Percentiles rank a stretch among this genome's conserved stretches.
phyloP scores from a whole-genome alignment of 2,888 invertebrate genomes.

The Sinohyriopsis cumingii region DNA sequence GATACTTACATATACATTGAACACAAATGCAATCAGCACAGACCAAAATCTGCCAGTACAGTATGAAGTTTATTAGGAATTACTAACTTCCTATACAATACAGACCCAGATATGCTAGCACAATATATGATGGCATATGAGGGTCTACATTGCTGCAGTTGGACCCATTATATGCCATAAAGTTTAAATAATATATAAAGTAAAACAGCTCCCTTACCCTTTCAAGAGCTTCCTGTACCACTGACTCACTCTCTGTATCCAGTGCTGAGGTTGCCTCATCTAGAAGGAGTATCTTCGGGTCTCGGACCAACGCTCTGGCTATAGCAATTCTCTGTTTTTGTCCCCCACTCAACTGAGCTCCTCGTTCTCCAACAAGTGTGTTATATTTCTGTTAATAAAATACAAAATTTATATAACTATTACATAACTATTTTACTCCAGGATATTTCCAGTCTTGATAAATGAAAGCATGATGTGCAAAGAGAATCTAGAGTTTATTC shows the following conservation, averaged over 20 bases:
- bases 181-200: too few species aligned
- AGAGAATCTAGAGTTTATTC: too few species aligned
- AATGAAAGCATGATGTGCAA: background rate
- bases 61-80: too few species aligned
- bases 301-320: constrained; percentile 75
- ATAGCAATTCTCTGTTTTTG: constrained; percentile 73
- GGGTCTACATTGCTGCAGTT: too few species aligned
- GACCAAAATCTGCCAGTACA: too few species aligned
- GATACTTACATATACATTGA: too few species aligned
- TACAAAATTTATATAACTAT: background rate
- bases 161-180: background rate
- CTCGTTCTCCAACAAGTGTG: constrained; percentile 72
- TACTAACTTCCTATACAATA: too few species aligned
- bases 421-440: background rate
- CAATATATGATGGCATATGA: too few species aligned
- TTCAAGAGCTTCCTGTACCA: constrained; percentile 83
- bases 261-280: constrained; percentile 70
- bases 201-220: constrained; percentile 65
- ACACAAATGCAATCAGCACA: too few species aligned
- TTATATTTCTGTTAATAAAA: constrained; percentile 65
- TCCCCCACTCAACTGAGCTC: constrained; percentile 71
- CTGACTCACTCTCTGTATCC: constrained; percentile 68
- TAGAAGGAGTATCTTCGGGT: constrained; percentile 79
- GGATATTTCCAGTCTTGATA: background rate
- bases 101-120: too few species aligned